Base-by-base conservation (phyloP, 2,797 vertebrate genomes). In the Pelochelys cantorii region DNA sequence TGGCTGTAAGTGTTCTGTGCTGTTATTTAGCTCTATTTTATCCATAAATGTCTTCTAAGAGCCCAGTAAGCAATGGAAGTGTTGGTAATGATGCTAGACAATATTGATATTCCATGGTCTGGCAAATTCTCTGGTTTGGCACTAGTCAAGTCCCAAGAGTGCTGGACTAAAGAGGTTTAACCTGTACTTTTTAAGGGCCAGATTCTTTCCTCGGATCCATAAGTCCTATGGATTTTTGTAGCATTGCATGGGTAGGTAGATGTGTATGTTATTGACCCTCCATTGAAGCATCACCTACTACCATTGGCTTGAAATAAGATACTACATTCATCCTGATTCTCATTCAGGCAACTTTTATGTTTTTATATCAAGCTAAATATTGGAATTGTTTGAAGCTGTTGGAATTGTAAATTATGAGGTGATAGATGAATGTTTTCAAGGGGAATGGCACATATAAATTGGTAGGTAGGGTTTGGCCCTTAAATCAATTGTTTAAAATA, bases 231-330 rank as follows among this genome's bases (percentile, higher is more conserved):
- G 92, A 89, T 87, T 18, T 48, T 90, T 31, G 34, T 53, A 0
- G 1, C 5, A 3, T 53, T 88, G 27, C 23, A 31, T 71, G 80
- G 20, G 71, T 91, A 52, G 5, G 52, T 34, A n/a, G 54, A 11
- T 55, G 60, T 6, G 37, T 82, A 57, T 8, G 1, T 89, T 85
- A 29, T 71, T 93, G 91, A 57, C 7, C 31, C 2, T 83, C 5
- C 81, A 34, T 92, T 94, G 65, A 62, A 37, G 42, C 88, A 34
- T 83, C 57, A 85, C n/a, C 34, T 80, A 71, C 85, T 79, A 83
- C 54, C 20, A 34, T 85, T 53, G 79, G 56, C 0, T 4, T 68
- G 11, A 55, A 5, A 56, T 59, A 78, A 20, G 59, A 88, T 92
- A 89, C 9, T 75, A n/a, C 79, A 84, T 78, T 65, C 27, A n/a